Base-by-base conservation (phyloP, 1,140 invertebrate species). In the Drosophila sturtevanti region DNA sequence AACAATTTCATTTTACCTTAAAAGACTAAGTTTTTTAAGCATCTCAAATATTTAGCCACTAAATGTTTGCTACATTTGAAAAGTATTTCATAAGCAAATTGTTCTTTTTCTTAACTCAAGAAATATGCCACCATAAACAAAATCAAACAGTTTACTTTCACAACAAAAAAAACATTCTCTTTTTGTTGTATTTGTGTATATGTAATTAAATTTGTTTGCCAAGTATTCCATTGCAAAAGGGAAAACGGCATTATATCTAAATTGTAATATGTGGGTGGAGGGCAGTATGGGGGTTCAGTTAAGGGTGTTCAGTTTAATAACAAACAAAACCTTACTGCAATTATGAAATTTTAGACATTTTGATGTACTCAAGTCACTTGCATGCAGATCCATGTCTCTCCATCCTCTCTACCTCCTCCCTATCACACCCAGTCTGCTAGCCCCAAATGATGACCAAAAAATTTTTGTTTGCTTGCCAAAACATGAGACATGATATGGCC, bases 301-400 rank as follows among this genome's bases (percentile, higher is more conserved):
- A 21, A 18, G 41, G 41, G 41, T 48, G 16, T 11, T 18, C 41
- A 11, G 41, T 48, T 48, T 10, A 48, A 48, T 16, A 21, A 48
- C 41, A 48, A 48, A 48, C 35, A 31, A 37, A 75, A 75, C 72
- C 56, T 44, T 59, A 68, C 54, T 76, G 72, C 72, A 76, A 76
- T 76, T 76, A 76, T 76, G 72, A 76, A 76, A 76, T 76, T 75
- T 76, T 68, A 76, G 72, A 76, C 72, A 76, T 75, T 75, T 68
- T 61, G 64, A 75, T 63, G 58, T 68, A 75, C 37, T 22, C 58
- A 58, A 61, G 71, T 58, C 41, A 48, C 41, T 48, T 61, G 48
- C 56, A 68, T 68, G 56, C 56, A 62, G 22, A 56, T 54, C 56
- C 58, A 5, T 10, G 24, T 4, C 24, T 22, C 27, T 11, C n/a